Percentiles rank a stretch among this genome's conserved stretches.
Evolutionary conservation across 2,113 vertebrate genomes (phyloP).

Genomic region (Amia ocellicauda): DNA sequence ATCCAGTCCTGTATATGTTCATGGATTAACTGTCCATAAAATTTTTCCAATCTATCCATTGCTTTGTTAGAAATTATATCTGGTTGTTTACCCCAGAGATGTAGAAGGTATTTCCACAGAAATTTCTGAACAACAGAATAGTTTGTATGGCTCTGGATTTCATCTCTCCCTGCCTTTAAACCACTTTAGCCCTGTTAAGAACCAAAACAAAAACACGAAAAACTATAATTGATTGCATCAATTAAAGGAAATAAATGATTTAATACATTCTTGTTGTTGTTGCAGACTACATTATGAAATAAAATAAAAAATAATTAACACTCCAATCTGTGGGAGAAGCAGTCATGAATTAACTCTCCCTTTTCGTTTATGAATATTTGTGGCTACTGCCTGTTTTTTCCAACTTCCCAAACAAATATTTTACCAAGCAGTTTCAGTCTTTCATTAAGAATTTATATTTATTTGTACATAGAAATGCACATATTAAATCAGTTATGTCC

Average conservation of each 20-base stretch:
- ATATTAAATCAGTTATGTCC: too few species aligned
- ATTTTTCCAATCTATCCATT: too few species aligned
- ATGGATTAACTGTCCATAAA: too few species aligned
- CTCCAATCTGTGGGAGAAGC: conserved; percentile 4
- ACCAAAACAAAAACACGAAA: conserved; percentile 9
- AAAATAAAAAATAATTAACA: too few species aligned
- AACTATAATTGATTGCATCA: conserved; percentile 9
- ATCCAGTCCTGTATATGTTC: too few species aligned
- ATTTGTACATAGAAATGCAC: too few species aligned
- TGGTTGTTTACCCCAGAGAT: too few species aligned
- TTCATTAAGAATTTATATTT: too few species aligned
- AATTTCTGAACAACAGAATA: background rate
- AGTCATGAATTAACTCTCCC: background rate
- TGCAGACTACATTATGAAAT: conserved; percentile 19
- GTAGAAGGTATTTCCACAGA: background rate
- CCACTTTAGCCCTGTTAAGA: conserved; percentile 16
- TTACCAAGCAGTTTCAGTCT: too few species aligned
- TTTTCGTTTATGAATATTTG: conserved; percentile 8
- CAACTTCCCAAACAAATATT: background rate
- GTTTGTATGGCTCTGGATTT: conserved; percentile 13
- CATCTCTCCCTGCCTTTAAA: conserved; percentile 3
- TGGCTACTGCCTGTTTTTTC: conserved; percentile 3
- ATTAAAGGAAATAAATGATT: conserved; percentile 7
- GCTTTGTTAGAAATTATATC: too few species aligned
- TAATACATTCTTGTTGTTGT: conserved; percentile 20